Evolutionary conservation across 2,888 invertebrate species (phyloP).

Genomic region (Tineola bisselliella): DNA sequence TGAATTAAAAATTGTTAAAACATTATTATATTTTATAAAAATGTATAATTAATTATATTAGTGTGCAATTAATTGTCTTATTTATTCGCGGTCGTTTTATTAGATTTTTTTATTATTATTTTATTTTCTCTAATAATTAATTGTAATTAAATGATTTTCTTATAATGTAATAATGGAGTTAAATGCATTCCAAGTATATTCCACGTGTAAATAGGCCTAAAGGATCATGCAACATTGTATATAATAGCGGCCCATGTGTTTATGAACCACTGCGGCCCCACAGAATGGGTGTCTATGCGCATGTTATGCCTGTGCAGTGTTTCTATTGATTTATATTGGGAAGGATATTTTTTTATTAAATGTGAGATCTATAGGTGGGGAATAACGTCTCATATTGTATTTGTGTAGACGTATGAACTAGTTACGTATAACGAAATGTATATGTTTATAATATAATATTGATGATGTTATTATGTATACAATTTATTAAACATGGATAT

Average conservation of each 20-base stretch:
- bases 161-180: conserved; percentile 32
- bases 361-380: conserved; percentile 36
- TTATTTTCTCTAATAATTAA: neutral
- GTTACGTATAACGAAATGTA: conserved; percentile 67
- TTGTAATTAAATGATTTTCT: conserved; percentile 1
- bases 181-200: conserved; percentile 65
- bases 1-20: conserved; percentile 12
- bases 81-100: conserved; percentile 11
- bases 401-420: conserved; percentile 54
- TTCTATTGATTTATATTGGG: neutral
- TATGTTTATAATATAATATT: conserved; percentile 69
- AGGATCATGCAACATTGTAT: conserved; percentile 18
- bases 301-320: neutral
- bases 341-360: conserved; percentile 35
- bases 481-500: conserved; percentile 69
- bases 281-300: neutral
- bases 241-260: neutral
- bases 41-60: conserved; percentile 12
- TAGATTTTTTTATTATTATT: neutral
- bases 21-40: conserved; percentile 12
- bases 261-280: neutral
- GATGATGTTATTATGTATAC: conserved; percentile 67
- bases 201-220: conserved; percentile 68
- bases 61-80: conserved; percentile 13
- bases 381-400: conserved; percentile 68